These are phyloP conservation scores for Drosophila ogumai DNA, from an alignment of 1,140 invertebrate species.

Conservation along the genomic window DNA sequence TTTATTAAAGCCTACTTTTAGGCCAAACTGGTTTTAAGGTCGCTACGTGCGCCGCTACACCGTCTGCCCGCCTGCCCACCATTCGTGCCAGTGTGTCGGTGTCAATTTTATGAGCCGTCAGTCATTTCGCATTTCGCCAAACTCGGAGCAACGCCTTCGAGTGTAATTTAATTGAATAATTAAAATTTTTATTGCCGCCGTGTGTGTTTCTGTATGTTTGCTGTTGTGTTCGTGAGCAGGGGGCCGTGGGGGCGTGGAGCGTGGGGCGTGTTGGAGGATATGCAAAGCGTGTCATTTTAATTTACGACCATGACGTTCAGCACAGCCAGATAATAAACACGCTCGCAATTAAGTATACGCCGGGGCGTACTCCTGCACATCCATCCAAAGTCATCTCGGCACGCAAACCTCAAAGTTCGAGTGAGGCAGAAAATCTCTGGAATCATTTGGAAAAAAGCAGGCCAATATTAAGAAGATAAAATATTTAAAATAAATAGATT, in stretches of 20 bases:
- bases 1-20: too few species aligned
- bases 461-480: too few species aligned
- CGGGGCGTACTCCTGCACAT: slow-evolving; percentile 43
- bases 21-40: too few species aligned
- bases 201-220: slow-evolving; percentile 22
- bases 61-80: slow-evolving; percentile 20
- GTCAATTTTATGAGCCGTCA: slow-evolving; percentile 80
- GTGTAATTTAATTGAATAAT: slow-evolving; percentile 84
- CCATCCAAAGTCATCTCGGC: slow-evolving; percentile 26
- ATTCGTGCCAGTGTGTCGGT: slow-evolving; percentile 56
- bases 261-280: slow-evolving; percentile 45
- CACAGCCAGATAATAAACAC: slow-evolving; percentile 78
- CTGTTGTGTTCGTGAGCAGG: slow-evolving; percentile 1
- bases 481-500: too few species aligned
- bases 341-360: slow-evolving; percentile 76
- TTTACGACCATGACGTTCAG: slow-evolving; percentile 78
- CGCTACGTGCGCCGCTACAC: too few species aligned
- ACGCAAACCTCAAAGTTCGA: slow-evolving; percentile 25
- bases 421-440: background rate
- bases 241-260: background rate
- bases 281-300: slow-evolving; percentile 83
- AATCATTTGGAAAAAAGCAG: background rate
- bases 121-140: slow-evolving; percentile 71
- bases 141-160: slow-evolving; percentile 68
- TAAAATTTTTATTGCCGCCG: slow-evolving; percentile 79